Evolutionary conservation across 1,140 invertebrate species (phyloP).

Genomic region (Yoshiicerus persimilis): DNA sequence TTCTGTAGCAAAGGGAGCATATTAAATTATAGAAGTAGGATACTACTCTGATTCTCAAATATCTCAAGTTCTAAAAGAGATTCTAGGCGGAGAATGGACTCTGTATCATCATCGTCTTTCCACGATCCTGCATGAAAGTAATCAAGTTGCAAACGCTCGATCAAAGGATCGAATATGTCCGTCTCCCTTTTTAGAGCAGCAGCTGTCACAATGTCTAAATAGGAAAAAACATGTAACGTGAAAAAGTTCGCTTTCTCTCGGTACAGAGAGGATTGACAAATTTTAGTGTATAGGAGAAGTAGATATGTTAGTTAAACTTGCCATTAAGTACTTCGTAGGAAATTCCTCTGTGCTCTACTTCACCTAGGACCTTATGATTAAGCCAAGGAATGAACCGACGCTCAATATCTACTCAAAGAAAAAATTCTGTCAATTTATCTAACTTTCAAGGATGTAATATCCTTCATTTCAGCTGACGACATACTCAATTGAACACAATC

Average conservation of each 20-base stretch:
- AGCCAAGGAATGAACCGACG: conserved; percentile 1
- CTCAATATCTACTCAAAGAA: conserved; percentile 20
- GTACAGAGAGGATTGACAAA: neutral
- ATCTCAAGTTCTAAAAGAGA: too few species aligned
- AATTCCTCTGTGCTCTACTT: neutral
- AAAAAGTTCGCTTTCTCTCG: neutral
- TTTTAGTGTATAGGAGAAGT: neutral
- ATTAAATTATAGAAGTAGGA: too few species aligned
- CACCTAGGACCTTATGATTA: neutral
- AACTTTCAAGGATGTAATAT: conserved; percentile 1
- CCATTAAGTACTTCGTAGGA: neutral
- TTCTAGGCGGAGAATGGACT: too few species aligned
- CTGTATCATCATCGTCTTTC: neutral
- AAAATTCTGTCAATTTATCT: conserved; percentile 18
- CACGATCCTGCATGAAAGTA: neutral
- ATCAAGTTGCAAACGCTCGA: neutral
- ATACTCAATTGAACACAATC: conserved; percentile 8
- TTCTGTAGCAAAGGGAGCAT: too few species aligned
- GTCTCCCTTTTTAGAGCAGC: neutral
- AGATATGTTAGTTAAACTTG: neutral
- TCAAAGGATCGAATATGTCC: neutral
- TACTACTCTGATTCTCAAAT: too few species aligned
- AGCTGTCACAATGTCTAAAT: neutral
- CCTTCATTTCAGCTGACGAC: neutral
- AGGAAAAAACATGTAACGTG: neutral